Evolutionary conservation across 2,888 invertebrate species (phyloP).

Genomic region (Mongoloraphidia duomilia): DNA sequence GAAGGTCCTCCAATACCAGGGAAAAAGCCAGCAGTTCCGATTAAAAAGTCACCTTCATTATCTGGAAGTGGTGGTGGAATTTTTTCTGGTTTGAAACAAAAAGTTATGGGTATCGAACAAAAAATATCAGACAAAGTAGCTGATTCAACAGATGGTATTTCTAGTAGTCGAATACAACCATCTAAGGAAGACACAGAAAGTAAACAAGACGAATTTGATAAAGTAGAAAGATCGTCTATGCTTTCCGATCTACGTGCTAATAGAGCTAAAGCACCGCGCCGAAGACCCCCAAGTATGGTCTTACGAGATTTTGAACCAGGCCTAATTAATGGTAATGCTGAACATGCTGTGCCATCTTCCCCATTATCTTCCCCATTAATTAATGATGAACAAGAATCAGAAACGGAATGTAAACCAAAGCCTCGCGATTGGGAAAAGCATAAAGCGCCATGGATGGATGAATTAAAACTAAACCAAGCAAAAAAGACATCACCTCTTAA

Average conservation of each 20-base stretch:
- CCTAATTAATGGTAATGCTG: slow-evolving; percentile 22
- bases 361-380: slow-evolving; percentile 3
- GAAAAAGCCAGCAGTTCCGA: slow-evolving; percentile 49
- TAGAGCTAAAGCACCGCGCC: slow-evolving; percentile 47
- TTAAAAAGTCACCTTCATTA: slow-evolving; percentile 52
- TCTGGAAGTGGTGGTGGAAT: slow-evolving; percentile 34
- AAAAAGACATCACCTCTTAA: slow-evolving; percentile 39
- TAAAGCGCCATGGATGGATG: slow-evolving; percentile 68
- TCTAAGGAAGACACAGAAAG: slow-evolving; percentile 18
- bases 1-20: slow-evolving; percentile 35
- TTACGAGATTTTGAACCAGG: slow-evolving; percentile 23
- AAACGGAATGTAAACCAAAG: slow-evolving; percentile 41
- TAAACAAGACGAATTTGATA: slow-evolving; percentile 42
- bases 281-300: slow-evolving; percentile 44
- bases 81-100: slow-evolving; percentile 44
- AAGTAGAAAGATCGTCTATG: slow-evolving; percentile 48
- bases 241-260: slow-evolving; percentile 51
- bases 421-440: slow-evolving; percentile 58
- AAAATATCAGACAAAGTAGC: slow-evolving; percentile 28
- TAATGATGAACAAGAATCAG: slow-evolving; percentile 18
- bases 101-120: slow-evolving; percentile 38
- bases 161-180: slow-evolving; percentile 28
- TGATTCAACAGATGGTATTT: slow-evolving; percentile 34
- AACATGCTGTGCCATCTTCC: slow-evolving; percentile 13
- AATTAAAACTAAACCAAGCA: slow-evolving; percentile 63